Percentiles rank a stretch among this genome's conserved stretches.
phyloP scores from a whole-genome alignment of 1,140 invertebrate species.

The Eriosoma lanigerum region DNA sequence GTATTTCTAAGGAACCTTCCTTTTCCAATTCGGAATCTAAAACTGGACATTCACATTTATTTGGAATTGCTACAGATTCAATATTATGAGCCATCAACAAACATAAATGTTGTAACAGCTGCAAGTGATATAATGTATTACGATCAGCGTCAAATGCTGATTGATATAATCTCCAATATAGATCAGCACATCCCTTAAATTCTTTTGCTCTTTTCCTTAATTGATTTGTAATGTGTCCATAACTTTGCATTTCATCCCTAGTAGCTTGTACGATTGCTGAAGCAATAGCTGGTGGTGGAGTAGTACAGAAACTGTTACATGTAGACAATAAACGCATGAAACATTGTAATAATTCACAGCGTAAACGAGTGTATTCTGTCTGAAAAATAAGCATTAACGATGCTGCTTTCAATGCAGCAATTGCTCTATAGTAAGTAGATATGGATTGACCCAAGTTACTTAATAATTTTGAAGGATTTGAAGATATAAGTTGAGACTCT shows the following conservation, averaged over 20 bases:
- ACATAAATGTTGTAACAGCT: constrained; percentile 76
- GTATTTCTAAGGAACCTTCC: constrained; percentile 61
- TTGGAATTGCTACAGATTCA: constrained; percentile 65
- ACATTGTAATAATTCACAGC: constrained; percentile 76
- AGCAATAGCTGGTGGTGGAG: constrained; percentile 90
- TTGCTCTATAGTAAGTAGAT: constrained; percentile 66
- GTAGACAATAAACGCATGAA: constrained; percentile 74
- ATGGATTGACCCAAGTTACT: constrained; percentile 66
- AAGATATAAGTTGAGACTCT: constrained; percentile 56
- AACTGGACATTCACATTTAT: constrained; percentile 60
- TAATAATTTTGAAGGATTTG: constrained; percentile 59
- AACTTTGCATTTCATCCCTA: constrained; percentile 79
- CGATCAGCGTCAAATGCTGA: constrained; percentile 92
- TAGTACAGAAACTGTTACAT: constrained; percentile 81
- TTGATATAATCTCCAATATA: constrained; percentile 82
- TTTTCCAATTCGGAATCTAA: constrained; percentile 59
- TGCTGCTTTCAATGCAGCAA: constrained; percentile 74
- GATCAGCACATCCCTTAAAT: constrained; percentile 72
- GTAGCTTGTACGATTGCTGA: constrained; percentile 74
- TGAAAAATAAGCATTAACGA: constrained; percentile 72
- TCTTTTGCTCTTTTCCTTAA: constrained; percentile 76
- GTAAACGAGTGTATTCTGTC: constrained; percentile 73
- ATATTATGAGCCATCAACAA: constrained; percentile 73
- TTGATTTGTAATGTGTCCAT: constrained; percentile 79
- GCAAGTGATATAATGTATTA: constrained; percentile 77